Conservation (phyloP, 2,113 vertebrate species). For the Hemicordylus capensis region DNA sequence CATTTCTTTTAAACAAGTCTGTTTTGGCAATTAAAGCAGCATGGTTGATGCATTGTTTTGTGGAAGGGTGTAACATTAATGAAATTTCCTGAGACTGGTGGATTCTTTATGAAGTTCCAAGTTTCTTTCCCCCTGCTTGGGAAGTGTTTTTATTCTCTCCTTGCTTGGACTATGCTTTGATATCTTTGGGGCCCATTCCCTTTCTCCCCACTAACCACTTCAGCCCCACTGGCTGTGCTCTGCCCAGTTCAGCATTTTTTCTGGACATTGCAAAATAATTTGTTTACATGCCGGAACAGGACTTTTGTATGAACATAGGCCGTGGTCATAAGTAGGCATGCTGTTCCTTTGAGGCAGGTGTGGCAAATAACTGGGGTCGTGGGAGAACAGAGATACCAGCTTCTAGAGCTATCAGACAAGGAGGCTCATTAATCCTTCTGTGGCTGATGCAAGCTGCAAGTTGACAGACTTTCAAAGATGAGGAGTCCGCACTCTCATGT, state of each 20-base stretch:
- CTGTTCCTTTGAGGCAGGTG: background rate
- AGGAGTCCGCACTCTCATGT: background rate
- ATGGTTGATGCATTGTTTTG: slow-evolving; percentile 26
- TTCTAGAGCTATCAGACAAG: background rate
- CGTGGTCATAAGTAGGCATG: background rate
- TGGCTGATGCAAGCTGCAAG: background rate
- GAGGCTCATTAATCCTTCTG: background rate
- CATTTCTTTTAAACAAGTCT: slow-evolving; percentile 17
- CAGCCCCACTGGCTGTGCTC: background rate
- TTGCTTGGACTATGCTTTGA: slow-evolving; percentile 1
- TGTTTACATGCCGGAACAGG: background rate
- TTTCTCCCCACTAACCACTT: background rate
- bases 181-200: background rate
- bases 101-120: slow-evolving; percentile 26
- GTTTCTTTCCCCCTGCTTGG: background rate
- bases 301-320: background rate
- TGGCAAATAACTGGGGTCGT: background rate
- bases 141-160: background rate
- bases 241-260: background rate
- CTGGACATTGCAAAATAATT: background rate
- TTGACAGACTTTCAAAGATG: background rate
- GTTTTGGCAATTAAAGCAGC: slow-evolving; percentile 22
- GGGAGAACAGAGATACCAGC: background rate
- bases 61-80: slow-evolving; percentile 29
- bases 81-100: slow-evolving; percentile 22